phyloP scores from a whole-genome alignment of 2,797 vertebrate genomes.

The Lacerta viridis region DNA sequence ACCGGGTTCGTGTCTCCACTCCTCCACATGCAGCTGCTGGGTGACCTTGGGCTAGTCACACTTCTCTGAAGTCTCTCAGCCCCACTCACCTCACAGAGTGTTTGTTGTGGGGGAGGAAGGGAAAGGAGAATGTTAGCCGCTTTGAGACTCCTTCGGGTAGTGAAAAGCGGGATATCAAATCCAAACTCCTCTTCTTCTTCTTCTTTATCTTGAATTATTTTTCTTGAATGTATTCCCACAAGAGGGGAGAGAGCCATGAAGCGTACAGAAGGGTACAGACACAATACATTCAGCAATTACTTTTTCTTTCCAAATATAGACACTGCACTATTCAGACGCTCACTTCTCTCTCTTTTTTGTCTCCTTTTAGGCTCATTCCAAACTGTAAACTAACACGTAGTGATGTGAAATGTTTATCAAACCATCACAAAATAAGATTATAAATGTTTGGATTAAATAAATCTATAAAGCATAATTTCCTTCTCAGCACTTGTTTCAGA shows the following conservation, averaged over 20 bases:
- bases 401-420: neutral
- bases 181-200: no score
- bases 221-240: neutral
- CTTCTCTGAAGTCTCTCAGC: no score
- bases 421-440: constrained; percentile 26
- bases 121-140: no score
- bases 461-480: constrained; percentile 16
- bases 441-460: constrained; percentile 23
- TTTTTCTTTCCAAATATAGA: constrained; percentile 39
- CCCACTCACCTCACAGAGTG: no score
- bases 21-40: no score
- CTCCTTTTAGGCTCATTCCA: neutral
- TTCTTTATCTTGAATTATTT: no score
- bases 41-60: no score
- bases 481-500: constrained; percentile 9
- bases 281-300: neutral
- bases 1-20: no score
- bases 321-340: neutral
- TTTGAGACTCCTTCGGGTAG: no score
- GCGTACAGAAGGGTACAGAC: neutral
- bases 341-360: neutral
- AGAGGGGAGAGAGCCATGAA: neutral
- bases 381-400: neutral
- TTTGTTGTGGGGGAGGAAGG: no score
- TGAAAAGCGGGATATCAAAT: no score